phyloP scores from a whole-genome alignment of 1,140 invertebrate genomes.

The Galendromus occidentalis region DNA sequence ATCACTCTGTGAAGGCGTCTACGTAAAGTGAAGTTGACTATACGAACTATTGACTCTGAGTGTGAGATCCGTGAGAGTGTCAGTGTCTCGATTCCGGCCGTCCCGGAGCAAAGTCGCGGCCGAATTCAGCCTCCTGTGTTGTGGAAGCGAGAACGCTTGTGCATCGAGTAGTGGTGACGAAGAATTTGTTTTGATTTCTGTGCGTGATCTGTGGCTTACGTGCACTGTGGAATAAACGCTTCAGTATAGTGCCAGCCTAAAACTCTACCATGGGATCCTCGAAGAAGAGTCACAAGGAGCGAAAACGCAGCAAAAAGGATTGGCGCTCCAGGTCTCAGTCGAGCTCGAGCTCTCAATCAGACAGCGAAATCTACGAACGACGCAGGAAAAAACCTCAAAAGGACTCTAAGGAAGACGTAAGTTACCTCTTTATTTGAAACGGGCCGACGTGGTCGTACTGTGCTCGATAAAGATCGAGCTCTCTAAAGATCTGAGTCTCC shows the following conservation, averaged over 20 bases:
- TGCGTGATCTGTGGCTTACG: too few species aligned
- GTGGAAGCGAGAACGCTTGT: background rate
- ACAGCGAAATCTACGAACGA: slow-evolving; percentile 7
- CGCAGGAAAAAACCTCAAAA: background rate
- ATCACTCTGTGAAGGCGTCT: slow-evolving; percentile 9
- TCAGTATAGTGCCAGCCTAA: too few species aligned
- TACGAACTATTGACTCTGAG: too few species aligned
- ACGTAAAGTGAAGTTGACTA: background rate
- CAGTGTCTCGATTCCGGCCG: too few species aligned
- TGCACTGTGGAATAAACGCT: too few species aligned
- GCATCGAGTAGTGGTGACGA: background rate
- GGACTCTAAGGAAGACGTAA: background rate
- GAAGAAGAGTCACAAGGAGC: slow-evolving; percentile 7
- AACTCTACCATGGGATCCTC: background rate
- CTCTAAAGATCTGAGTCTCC: too few species aligned
- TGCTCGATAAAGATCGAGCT: too few species aligned
- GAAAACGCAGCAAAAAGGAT: background rate
- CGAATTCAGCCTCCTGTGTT: too few species aligned
- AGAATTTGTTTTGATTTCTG: background rate
- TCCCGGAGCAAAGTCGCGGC: too few species aligned
- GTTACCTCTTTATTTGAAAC: background rate
- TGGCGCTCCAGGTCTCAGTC: background rate
- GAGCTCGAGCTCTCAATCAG: background rate
- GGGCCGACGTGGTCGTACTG: background rate
- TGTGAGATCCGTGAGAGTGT: too few species aligned